Evolutionary conservation across 1,140 invertebrate species (phyloP).

Genomic region (Limonius californicus): DNA sequence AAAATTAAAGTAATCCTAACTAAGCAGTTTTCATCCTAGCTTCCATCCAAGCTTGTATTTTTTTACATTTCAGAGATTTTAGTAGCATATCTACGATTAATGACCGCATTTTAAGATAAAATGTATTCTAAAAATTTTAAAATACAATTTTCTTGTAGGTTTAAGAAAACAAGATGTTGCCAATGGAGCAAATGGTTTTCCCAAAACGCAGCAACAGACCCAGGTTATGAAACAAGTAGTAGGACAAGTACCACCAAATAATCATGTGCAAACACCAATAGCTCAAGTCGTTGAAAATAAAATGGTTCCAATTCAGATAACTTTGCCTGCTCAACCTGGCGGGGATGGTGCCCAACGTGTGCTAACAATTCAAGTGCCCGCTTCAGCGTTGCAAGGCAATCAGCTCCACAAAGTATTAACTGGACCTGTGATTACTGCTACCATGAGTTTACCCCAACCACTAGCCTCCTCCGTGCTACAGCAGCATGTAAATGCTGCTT

Average conservation of each 20-base stretch:
- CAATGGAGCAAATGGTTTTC: conserved; percentile 24
- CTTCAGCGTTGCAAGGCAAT: conserved; percentile 67
- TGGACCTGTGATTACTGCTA: conserved; percentile 79
- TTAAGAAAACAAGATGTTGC: conserved; percentile 19
- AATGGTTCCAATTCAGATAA: conserved; percentile 58
- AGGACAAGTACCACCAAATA: conserved; percentile 32
- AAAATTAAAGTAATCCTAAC: too few relatives aligned
- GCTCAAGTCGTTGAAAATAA: conserved; percentile 48
- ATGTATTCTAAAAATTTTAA: background rate
- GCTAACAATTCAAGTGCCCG: conserved; percentile 80
- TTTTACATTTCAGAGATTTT: too few relatives aligned
- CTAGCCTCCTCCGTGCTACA: conserved; percentile 76
- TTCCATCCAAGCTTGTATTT: too few relatives aligned
- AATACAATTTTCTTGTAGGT: too few relatives aligned
- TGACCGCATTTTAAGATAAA: too few relatives aligned
- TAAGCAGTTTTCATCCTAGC: too few relatives aligned
- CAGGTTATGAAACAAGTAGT: conserved; percentile 29
- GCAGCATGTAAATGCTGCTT: conserved; percentile 80
- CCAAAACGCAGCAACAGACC: conserved; percentile 17
- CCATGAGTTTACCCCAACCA: conserved; percentile 73
- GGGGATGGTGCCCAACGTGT: conserved; percentile 63
- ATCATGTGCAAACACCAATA: conserved; percentile 36
- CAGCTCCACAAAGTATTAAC: conserved; percentile 66
- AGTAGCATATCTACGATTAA: too few relatives aligned
- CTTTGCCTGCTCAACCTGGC: conserved; percentile 44